Percentiles rank a stretch among this genome's conserved stretches.
phyloP scores from a whole-genome alignment of 2,888 invertebrate species.

The Eupithecia centaureata region DNA sequence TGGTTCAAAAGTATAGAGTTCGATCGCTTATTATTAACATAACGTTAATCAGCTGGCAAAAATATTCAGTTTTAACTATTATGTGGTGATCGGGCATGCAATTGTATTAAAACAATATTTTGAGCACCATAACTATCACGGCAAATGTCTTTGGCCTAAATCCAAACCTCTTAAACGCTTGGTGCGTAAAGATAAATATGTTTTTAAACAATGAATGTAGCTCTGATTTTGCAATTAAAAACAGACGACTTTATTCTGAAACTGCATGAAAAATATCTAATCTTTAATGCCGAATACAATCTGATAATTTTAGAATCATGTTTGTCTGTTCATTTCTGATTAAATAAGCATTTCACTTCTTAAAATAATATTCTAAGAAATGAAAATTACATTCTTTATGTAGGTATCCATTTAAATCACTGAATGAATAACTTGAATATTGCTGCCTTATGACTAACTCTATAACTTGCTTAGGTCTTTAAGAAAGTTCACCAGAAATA shows the following conservation, averaged over 20 bases:
- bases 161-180: no score
- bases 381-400: background rate
- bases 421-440: background rate
- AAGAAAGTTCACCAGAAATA: background rate
- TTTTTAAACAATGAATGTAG: no score
- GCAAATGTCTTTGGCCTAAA: no score
- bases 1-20: conserved; percentile 13
- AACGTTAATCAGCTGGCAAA: background rate
- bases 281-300: no score
- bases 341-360: no score
- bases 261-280: no score
- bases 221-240: no score
- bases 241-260: no score
- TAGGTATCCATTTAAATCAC: background rate
- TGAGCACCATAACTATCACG: background rate
- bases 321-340: no score
- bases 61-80: background rate
- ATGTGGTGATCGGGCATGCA: background rate
- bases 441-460: background rate
- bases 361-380: no score
- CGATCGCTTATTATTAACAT: background rate
- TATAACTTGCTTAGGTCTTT: conserved; percentile 16
- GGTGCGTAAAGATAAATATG: no score
- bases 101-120: background rate
- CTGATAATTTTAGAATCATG: no score